Evolutionary conservation across 2,888 invertebrate genomes (phyloP).

Genomic region (Strigamia maritima): DNA sequence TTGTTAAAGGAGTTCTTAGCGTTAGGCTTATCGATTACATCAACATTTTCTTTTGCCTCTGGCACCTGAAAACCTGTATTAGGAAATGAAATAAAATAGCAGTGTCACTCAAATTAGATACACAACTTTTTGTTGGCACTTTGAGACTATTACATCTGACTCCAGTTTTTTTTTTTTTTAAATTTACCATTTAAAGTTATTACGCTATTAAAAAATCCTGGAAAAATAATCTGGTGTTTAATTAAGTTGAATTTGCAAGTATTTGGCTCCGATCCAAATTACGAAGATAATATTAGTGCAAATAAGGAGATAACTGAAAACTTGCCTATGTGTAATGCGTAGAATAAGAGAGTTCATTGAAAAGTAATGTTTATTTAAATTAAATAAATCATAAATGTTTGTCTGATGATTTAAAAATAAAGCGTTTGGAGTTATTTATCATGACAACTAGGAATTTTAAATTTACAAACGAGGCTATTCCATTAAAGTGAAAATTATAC

Average conservation of each 20-base stretch:
- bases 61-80: conserved; percentile 15
- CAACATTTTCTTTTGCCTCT: neutral
- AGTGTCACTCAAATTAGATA: neutral
- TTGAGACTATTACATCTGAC: too few relatives aligned
- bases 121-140: too few relatives aligned
- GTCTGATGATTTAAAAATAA: neutral
- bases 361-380: neutral
- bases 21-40: neutral
- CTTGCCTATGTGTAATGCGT: neutral
- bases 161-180: too few relatives aligned
- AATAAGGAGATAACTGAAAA: neutral
- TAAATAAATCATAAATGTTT: neutral
- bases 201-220: neutral
- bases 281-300: neutral
- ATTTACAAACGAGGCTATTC: neutral
- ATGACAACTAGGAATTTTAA: neutral
- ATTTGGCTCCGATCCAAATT: neutral
- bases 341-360: neutral
- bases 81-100: neutral
- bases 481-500: neutral
- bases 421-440: neutral
- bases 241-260: neutral
- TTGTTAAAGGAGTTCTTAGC: neutral
- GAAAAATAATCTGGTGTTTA: neutral
- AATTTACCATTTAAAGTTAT: too few relatives aligned